Base-by-base conservation (phyloP, 2,888 invertebrate genomes). In the Dioctria rufipes region DNA sequence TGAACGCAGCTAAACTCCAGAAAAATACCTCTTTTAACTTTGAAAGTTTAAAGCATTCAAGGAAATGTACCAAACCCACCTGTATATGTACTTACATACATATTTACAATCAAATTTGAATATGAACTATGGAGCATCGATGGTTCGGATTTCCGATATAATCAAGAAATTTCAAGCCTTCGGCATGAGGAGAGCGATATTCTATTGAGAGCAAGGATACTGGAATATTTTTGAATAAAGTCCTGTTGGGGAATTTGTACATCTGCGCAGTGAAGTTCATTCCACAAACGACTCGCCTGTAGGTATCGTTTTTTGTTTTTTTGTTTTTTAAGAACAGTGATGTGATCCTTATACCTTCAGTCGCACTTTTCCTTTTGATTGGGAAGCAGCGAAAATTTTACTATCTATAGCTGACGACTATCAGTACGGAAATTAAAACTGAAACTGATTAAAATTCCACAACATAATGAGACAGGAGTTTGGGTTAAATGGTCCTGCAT, bases 141-240 rank as follows among this genome's bases (percentile, higher is more conserved):
- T n/a, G 60, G 42, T 40, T 42, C 13, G 60, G 73, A 73, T 73
- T 73, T 73, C 73, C 60, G 73, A 73, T 73, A 58, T 73, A 73
- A 73, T 73, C 73, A 73, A 42, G 60, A 58, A 73, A 40, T 40
- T 73, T 58, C 60, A 60, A 69, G n/a, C 49, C 25, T 11, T 5
- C 11, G n/a, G 60, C 13, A 8, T 25, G 9, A 13, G 58, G 73
- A 73, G 60, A 46, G 11, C 11, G 60, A 42, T 6, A 8, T n/a
- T n/a, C 42, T 42, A 54, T 73, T 37, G 42, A 42, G 58, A 42
- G 54, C 11, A 54, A 6, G 11, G 54, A 54, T 11, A 54, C 6
- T 8, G 6, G 4, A 54, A n/a, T 54, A 11, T 54, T 46, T 46
- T 46, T 25, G 25, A 25, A 9, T 46, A 9, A 9, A 46, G 6